Evolutionary conservation across 2,888 invertebrate genomes (phyloP), one percentile per base, ranked within the genome.

Genomic region (Agriotes lineatus): DNA sequence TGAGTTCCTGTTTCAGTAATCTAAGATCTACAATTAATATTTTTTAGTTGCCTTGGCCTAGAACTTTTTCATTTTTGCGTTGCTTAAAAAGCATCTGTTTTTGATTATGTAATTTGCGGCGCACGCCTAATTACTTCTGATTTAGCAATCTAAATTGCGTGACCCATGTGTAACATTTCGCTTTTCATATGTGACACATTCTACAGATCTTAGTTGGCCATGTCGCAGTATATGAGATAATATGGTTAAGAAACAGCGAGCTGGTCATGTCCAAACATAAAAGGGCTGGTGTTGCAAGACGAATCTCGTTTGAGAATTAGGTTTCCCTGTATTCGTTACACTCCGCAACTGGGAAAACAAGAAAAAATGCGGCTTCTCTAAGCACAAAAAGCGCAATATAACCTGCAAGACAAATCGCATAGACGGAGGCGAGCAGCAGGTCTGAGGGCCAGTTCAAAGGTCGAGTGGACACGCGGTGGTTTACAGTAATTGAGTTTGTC

Each of bases 401-500:
- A 61, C 61, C 39, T 56, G 67, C 48, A 67, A 67, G 62, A 67
- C 62, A 67, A 67, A 67, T 67, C 67, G 62, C 57, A 62, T 62
- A 62, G 54, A 58, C 62, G 39, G 61, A 42, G 16, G 56, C 54
- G 54, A 45, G 56, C 56, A 67, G 58, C 48, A 56, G 68, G 62
- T 68, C 44, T 68, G 22, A 30, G 63, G 73, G 74, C 67, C 74
- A 76, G 78, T 79, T 80, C 80, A 79, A 79, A 79, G 81, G 81
- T 79, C 78, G 71, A 75, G 78, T 75, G 78, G 80, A 79, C 81
- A 79, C 77, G 78, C 78, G 78, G 79, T 80, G 80, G 80, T 80
- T 79, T 80, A 78, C 77, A 76, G 79, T 80, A 80, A 80, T 80
- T 77, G 80, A 80, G 80, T 80, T 80, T 79, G 80, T 79, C 78